Evolutionary conservation across 2,113 vertebrate species (phyloP), one percentile per base, ranked within the genome.

Genomic region (Clarias batrachus): DNA sequence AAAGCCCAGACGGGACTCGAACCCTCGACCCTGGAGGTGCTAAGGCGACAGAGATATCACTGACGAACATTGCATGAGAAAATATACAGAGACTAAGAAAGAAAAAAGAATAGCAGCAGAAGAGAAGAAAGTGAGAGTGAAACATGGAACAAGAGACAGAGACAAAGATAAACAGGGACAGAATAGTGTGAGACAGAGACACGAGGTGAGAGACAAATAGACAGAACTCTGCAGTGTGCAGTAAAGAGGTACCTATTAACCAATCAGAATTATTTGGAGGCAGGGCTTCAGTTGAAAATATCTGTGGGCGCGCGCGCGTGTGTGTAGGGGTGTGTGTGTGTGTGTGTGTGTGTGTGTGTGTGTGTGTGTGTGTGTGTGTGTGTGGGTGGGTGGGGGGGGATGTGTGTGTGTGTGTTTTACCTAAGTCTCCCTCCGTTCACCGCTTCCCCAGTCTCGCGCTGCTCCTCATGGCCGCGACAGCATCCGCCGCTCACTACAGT

Each of bases 401-500:
- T 17, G 65, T 81, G 65, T 54, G 52, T 73, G 83, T 41, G 27
- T 27, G 25, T 77, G 57, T 30, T 74, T 65, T 77, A 78, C 56
- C 81, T 83, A n/a, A 14, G 21, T 63, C 27, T 57, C 52, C 27
- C 82, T 23, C 52, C 56, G 60, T 54, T 33, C 60, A 33, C n/a
- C 23, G n/a, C 9, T 54, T 21, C 56, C 56, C 59, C 82, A 83
- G 82, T 83, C 66, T 83, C 66, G 82, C 82, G 82, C 68, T 70
- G 68, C 82, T 74, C 68, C 82, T 96, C 97, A 98, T 98, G 97
- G 97, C 97, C 96, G 97, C 97, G 95, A 95, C 97, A 97, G 97
- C 97, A 94, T 97, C 97, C 95, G 97, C 96, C 95, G 97, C 96
- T 96, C 97, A 98, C 95, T 98, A 97, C 95, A 97, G 94, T 94